Evolutionary conservation across 2,888 invertebrate genomes (phyloP).

Genomic region (Leucoptera coffeella): DNA sequence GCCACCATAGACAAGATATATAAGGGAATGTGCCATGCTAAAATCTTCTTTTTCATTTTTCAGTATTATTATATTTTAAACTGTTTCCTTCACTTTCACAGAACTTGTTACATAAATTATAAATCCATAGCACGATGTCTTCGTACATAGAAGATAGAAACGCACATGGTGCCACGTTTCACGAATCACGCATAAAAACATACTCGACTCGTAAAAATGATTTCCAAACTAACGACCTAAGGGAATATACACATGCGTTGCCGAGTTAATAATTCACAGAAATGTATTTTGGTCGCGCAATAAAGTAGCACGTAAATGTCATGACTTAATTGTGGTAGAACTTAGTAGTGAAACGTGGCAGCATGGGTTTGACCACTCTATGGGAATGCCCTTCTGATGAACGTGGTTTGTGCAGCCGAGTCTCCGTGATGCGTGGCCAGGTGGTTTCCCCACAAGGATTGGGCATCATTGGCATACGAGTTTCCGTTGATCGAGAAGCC

Average conservation of each 20-base stretch:
- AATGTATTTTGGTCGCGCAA: too few species aligned
- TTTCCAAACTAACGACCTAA: too few species aligned
- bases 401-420: slow-evolving; percentile 79
- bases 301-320: too few species aligned
- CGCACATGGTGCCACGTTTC: slow-evolving; percentile 21
- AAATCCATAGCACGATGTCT: slow-evolving; percentile 25
- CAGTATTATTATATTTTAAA: slow-evolving; percentile 27
- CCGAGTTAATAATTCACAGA: too few species aligned
- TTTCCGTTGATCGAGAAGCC: slow-evolving; percentile 90
- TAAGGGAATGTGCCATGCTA: slow-evolving; percentile 52
- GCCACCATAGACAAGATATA: slow-evolving; percentile 36
- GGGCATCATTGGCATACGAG: slow-evolving; percentile 94
- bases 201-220: too few species aligned
- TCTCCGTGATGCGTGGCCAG: slow-evolving; percentile 97
- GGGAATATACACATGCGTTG: too few species aligned
- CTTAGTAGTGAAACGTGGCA: slow-evolving; percentile 16
- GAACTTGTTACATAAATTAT: slow-evolving; percentile 16
- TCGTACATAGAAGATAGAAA: slow-evolving; percentile 20
- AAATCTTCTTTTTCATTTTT: slow-evolving; percentile 43
- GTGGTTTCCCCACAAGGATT: slow-evolving; percentile 92
- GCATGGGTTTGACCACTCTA: slow-evolving; percentile 13
- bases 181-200: slow-evolving; percentile 5
- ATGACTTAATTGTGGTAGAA: too few species aligned
- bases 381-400: too few species aligned
- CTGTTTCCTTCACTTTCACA: slow-evolving; percentile 29